phyloP scores from a whole-genome alignment of 2,888 invertebrate genomes.

The Lacanobia wlatinum region DNA sequence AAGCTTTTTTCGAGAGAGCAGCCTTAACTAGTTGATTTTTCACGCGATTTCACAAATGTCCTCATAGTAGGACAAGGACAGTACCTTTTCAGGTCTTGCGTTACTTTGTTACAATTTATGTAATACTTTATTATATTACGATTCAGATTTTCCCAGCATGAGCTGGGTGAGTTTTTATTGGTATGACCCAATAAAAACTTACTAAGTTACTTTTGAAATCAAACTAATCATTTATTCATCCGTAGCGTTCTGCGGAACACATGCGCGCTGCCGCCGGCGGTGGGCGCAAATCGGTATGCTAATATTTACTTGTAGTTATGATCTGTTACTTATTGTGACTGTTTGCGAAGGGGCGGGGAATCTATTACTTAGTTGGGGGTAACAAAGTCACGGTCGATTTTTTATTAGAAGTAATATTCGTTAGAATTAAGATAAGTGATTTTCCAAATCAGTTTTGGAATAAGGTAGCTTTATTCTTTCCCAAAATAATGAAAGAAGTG shows the following conservation, averaged over 20 bases:
- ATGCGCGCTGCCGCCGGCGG: conserved; percentile 43
- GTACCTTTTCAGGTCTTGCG: no score
- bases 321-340: conserved; percentile 14
- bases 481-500: no score
- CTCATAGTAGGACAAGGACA: no score
- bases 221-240: background rate
- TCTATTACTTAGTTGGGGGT: background rate
- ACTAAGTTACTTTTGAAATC: conserved; percentile 11
- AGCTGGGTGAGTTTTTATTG: no score
- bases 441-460: no score
- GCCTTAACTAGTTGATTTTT: no score
- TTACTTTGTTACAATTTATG: background rate
- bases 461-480: no score
- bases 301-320: conserved; percentile 70
- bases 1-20: no score
- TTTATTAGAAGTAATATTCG: background rate
- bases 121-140: background rate
- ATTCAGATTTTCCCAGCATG: background rate
- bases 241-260: conserved; percentile 17
- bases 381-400: background rate
- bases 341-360: background rate
- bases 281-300: conserved; percentile 68
- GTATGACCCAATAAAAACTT: background rate
- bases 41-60: no score
- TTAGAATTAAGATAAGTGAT: no score